phyloP scores from a whole-genome alignment of 2,888 invertebrate species.

The Synergus itoensis region DNA sequence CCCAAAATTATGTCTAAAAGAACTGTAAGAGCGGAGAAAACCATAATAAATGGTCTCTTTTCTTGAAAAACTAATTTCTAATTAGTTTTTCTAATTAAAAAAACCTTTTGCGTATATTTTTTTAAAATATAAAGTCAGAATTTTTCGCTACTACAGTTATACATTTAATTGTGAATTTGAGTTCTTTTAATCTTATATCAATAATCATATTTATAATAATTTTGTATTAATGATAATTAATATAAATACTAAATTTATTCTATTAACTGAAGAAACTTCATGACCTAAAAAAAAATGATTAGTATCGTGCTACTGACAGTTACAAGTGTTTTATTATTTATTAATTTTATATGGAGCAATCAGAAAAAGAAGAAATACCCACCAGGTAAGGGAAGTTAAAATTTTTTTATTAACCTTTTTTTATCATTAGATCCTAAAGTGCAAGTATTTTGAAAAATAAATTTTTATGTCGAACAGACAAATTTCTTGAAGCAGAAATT shows the following conservation, averaged over 20 bases:
- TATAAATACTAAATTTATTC: background rate
- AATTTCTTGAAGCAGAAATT: background rate
- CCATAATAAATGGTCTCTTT: background rate
- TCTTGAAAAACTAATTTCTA: background rate
- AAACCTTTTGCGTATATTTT: too few relatives aligned
- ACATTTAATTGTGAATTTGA: background rate
- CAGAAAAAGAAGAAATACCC: conserved; percentile 14
- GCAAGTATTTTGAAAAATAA: background rate
- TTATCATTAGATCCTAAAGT: too few relatives aligned
- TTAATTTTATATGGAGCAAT: conserved; percentile 22
- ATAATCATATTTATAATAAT: background rate
- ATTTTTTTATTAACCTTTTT: background rate
- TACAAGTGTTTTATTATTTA: conserved; percentile 4
- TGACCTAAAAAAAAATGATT: background rate
- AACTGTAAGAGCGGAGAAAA: background rate
- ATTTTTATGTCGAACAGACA: background rate
- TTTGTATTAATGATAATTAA: background rate
- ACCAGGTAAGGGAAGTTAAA: conserved; percentile 9
- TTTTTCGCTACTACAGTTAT: too few relatives aligned
- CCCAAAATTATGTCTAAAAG: background rate
- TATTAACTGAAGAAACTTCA: background rate
- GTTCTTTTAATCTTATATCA: too few relatives aligned
- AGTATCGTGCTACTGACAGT: conserved; percentile 9
- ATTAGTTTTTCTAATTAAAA: too few relatives aligned
- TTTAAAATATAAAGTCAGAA: too few relatives aligned